Evolutionary conservation across 2,888 invertebrate species (phyloP), one percentile per base, ranked within the genome.

Genomic region (Eristalinus aeneus): DNA sequence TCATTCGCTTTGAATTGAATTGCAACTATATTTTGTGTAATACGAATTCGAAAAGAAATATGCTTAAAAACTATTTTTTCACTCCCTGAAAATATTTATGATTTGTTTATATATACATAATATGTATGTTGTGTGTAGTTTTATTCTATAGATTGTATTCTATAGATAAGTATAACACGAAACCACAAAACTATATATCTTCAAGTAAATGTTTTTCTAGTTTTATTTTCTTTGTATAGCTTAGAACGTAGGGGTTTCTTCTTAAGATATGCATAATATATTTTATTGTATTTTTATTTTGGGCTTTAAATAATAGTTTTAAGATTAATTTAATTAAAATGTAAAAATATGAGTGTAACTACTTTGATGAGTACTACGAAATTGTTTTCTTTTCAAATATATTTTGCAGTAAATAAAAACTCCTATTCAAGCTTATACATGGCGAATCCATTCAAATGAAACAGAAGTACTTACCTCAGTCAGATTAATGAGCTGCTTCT

Each of bases 161-260:
- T n/a, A 6, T 56, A 56, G 56, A 56, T 12, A 11, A 56, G 56
- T 22, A 56, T 22, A 23, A 56, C 9, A 16, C 1, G 1, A 46
- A 46, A 16, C 16, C 46, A 46, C 46, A 46, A 46, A 39, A 34
- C 34, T 9, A 34, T 34, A 34, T 46, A 22, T 58, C 8, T 31
- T 36, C 23, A 58, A 39, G 1, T 54, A 36, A 22, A 32, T 68
- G 54, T 68, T 36, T 34, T 31, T 12, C 20, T 58, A 61, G 20
- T 68, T 68, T 58, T 60, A 34, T 31, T 10, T 56, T 63, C 8
- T 58, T 31, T 77, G 69, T 77, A 78, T 32, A 78, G 58, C 56
- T 64, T 71, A 46, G 32, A 58, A 11, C 58, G 39, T 77, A 75
- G 8, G 16, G 9, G 56, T 32, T 75, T 60, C 23, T 22, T 60